Base-by-base conservation (phyloP, 2,888 invertebrate species). In the Cryptops parisi region DNA sequence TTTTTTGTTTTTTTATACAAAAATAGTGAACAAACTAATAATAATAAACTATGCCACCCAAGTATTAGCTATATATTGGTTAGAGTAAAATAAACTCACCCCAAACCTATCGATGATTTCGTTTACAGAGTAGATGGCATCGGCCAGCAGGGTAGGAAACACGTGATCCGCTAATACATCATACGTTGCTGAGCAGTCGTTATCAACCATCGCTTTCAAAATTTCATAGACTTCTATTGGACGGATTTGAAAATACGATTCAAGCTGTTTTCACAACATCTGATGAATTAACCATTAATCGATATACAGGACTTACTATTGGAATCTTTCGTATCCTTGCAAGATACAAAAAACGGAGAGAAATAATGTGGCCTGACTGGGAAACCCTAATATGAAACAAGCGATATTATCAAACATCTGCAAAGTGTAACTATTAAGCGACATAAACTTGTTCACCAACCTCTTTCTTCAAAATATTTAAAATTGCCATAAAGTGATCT, bases 341-440 rank as follows among this genome's bases (percentile, higher is more conserved):
- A 76, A 1, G 76, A 72, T n/a, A 75, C 71, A 47, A 90, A 69
- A 26, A 89, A 62, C 0, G 90, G 90, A 88, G 88, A 90, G 68
- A 87, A 90, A 64, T 79, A 89, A 65, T 90, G 89, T 57, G 81
- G 79, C 24, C 84, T 74, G 12, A 88, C 72, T 60, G 78, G 76
- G 23, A 74, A 60, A 0, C 80, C 81, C 55, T 57, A 54, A 44
- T 46, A 9, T n/a, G 45, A 25, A 15, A 44, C 21, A 17, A 6
- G 24, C 5, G 21, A 12, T 33, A 33, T 12, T 33, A 12, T 33
- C 38, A 6, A 44, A 19, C 17, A 5, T n/a, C n/a, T n/a, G n/a
- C n/a, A n/a, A n/a, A n/a, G n/a, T n/a, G n/a, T n/a, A n/a, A n/a
- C n/a, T n/a, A 33, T 25, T 12, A 22, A 33, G 33, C 23, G 9